Evolutionary conservation across 2,888 invertebrate genomes (phyloP).

Genomic region (Cephalotes varians): DNA sequence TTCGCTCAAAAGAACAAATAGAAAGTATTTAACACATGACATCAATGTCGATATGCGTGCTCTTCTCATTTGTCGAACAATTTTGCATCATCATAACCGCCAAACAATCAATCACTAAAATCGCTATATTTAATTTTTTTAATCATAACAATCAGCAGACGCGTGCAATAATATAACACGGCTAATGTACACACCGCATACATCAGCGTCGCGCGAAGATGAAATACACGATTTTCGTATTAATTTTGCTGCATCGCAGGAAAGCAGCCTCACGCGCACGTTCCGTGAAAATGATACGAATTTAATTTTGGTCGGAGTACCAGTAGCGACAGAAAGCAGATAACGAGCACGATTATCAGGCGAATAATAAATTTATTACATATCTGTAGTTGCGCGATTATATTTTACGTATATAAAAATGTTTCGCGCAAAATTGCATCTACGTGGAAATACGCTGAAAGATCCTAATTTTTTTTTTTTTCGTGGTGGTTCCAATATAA

Average conservation of each 20-base stretch:
- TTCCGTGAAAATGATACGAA: conserved; percentile 20
- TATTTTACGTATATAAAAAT: conserved; percentile 22
- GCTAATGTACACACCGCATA: conserved; percentile 16
- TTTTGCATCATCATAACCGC: conserved; percentile 15
- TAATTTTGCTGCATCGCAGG: conserved; percentile 38
- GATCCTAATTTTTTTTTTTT: conserved; percentile 32
- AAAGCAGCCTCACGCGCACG: conserved; percentile 5
- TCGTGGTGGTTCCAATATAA: conserved; percentile 28
- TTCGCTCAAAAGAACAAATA: conserved; percentile 24
- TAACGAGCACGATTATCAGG: conserved; percentile 26
- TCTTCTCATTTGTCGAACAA: conserved; percentile 31
- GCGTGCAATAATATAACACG: conserved; percentile 24
- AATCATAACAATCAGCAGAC: conserved; percentile 10
- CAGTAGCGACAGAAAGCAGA: neutral
- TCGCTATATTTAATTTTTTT: conserved; percentile 27
- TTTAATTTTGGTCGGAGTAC: conserved; percentile 31
- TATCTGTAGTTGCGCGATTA: conserved; percentile 17
- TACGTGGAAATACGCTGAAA: conserved; percentile 17
- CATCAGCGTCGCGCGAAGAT: neutral
- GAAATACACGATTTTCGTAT: conserved; percentile 34
- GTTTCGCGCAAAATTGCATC: conserved; percentile 25
- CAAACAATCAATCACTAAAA: conserved; percentile 38
- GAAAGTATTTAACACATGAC: conserved; percentile 21
- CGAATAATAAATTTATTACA: conserved; percentile 18
- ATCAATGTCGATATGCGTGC: neutral